Base-by-base conservation (phyloP, 2,888 invertebrate genomes). In the Nephrotoma flavescens region DNA sequence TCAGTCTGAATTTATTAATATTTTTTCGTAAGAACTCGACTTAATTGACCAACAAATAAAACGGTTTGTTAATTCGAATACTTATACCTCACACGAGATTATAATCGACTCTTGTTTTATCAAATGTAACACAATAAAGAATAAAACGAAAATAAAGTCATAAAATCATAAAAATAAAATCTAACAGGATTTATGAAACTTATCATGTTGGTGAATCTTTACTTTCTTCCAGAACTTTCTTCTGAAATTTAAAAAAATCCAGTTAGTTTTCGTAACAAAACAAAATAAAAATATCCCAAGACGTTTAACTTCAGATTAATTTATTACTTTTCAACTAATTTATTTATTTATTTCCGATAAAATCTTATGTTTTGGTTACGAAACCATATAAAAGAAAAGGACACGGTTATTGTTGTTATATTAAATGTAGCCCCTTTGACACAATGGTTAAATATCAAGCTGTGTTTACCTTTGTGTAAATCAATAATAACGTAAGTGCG, bases 131-230 rank as follows among this genome's bases (percentile, higher is more conserved):
- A 71, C 71, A 71, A 71, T 31, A 71, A 11, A 71, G 7, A 6
- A 71, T 19, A 71, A n/a, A 71, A 71, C 11, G 41, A 41, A 41
- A 84, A 84, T 84, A 84, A 84, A 84, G 84, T 84, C 84, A 84
- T 84, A 84, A 84, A 84, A 84, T 42, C 41, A 84, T 84, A 84
- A 84, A 41, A 83, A 41, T 12, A 41, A 15, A 84, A 84, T 42
- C 84, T 84, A 42, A 84, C 84, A 42, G 84, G 84, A 84, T 84
- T 84, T 84, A 84, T 84, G 84, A 84, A 84, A 84, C 42, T 84
- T 84, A 84, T 84, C 84, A 42, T 42, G 15, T 84, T 71, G 19
- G 71, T 71, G 31, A 71, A 71, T 71, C 71, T 71, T 71, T 31
- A 31, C 31, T 71, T 71, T 71, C 71, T 71, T 71, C 71, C 31